phyloP scores from a whole-genome alignment of 2,113 vertebrate genomes.

The Centropus bengalensis region DNA sequence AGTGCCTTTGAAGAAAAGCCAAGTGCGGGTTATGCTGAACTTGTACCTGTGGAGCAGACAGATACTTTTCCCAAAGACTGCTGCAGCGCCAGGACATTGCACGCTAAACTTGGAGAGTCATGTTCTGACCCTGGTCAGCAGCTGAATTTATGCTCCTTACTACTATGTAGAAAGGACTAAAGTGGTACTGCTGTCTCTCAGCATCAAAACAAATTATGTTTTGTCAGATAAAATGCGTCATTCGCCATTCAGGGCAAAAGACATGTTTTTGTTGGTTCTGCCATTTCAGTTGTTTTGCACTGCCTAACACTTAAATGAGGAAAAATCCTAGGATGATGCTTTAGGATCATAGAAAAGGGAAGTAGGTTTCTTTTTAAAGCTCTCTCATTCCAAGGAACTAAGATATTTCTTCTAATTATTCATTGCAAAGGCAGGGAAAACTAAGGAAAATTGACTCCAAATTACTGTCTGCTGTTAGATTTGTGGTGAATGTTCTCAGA shows the following conservation, averaged over 20 bases:
- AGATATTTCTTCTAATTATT: neutral
- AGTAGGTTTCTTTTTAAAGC: neutral
- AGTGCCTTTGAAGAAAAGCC: neutral
- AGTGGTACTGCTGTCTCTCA: neutral
- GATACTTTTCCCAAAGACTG: neutral
- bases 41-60: rapidly evolving
- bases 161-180: neutral
- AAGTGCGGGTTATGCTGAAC: neutral
- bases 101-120: neutral
- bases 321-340: neutral
- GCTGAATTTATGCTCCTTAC: neutral
- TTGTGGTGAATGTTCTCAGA: neutral
- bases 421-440: neutral
- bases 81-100: rapidly evolving
- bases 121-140: neutral
- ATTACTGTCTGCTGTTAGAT: neutral
- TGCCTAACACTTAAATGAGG: neutral
- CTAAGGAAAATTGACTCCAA: neutral
- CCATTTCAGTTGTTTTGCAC: neutral
- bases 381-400: neutral
- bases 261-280: neutral
- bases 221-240: neutral
- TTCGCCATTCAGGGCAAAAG: neutral
- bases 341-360: neutral
- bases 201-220: neutral